phyloP scores from a whole-genome alignment of 35 echinoderm and acorn worm species.

The Anneissia japonica region DNA sequence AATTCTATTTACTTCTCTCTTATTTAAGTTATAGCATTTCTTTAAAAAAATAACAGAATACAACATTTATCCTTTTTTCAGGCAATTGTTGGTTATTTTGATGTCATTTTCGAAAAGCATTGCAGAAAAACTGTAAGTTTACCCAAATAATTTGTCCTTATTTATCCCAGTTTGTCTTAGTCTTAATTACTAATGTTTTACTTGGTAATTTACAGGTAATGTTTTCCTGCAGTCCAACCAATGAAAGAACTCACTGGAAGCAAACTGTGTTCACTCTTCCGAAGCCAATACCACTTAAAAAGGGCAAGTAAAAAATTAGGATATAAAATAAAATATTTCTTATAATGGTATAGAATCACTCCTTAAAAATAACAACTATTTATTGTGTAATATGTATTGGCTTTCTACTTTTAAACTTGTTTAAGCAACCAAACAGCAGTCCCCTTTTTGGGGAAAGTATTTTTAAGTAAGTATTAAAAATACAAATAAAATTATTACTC shows the following conservation, averaged over 20 bases:
- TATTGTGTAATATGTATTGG: background rate
- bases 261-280: conserved; percentile 72
- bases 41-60: no score
- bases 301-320: conserved; percentile 29
- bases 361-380: background rate
- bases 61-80: conserved; percentile 18
- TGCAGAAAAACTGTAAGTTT: conserved; percentile 79
- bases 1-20: no score
- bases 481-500: background rate
- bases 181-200: background rate
- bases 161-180: background rate
- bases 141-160: background rate
- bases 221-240: conserved; percentile 77
- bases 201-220: conserved; percentile 40
- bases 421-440: background rate
- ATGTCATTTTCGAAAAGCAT: conserved; percentile 94
- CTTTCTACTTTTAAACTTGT: background rate
- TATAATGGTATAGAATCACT: background rate
- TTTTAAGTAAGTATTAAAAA: background rate
- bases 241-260: conserved; percentile 87
- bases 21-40: no score
- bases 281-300: conserved; percentile 64
- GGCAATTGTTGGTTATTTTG: conserved; percentile 85
- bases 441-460: background rate
- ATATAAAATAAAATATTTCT: no score